A percentile compares a stretch with the other conserved stretches of the same genome.
phyloP scores from a whole-genome alignment of 2,888 invertebrate species.

The Lysandra bellargus region DNA sequence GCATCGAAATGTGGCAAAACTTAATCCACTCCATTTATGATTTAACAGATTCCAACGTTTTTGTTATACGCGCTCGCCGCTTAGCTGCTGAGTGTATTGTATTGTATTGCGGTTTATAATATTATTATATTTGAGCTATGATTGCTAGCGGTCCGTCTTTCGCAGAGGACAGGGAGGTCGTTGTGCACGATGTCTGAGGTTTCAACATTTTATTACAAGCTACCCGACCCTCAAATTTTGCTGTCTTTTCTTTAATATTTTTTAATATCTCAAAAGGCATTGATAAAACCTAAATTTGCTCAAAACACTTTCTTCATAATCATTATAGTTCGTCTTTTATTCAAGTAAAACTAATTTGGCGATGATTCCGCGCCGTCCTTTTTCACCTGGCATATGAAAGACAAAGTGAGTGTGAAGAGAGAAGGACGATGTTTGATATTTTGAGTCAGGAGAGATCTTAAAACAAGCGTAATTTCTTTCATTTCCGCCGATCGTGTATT shows the following conservation, averaged over 20 bases:
- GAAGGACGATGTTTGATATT: too few species aligned
- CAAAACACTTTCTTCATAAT: too few species aligned
- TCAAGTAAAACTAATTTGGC: too few species aligned
- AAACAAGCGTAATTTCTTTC: background rate
- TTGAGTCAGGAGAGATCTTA: background rate
- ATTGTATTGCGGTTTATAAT: background rate
- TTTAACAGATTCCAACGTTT: too few species aligned
- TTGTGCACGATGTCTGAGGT: background rate
- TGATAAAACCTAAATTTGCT: too few species aligned
- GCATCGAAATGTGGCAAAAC: background rate
- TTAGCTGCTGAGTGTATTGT: background rate
- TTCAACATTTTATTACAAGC: background rate
- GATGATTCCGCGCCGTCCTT: too few species aligned
- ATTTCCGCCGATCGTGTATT: background rate
- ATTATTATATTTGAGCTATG: background rate
- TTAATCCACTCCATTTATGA: too few species aligned
- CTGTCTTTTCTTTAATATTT: too few species aligned
- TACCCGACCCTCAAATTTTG: background rate
- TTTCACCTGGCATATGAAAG: too few species aligned
- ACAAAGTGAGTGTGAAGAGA: too few species aligned
- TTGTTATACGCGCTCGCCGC: background rate
- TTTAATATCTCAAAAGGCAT: too few species aligned
- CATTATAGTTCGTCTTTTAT: too few species aligned
- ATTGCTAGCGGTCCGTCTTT: background rate
- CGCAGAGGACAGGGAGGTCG: background rate